phyloP scores from a whole-genome alignment of 2,888 invertebrate species.

The Aleiodes leptofemur region DNA sequence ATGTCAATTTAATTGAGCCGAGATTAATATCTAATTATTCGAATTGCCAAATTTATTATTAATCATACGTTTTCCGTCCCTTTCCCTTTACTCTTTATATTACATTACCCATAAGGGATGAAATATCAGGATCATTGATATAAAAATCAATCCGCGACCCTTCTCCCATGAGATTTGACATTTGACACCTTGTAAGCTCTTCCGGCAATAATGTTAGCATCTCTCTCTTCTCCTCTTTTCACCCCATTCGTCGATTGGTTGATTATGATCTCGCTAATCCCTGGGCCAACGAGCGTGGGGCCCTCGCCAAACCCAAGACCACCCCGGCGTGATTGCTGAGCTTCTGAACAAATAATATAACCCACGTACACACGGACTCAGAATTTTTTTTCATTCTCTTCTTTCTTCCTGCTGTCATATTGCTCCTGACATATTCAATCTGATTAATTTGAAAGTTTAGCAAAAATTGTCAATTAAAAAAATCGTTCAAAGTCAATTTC shows the following conservation, averaged over 20 bases:
- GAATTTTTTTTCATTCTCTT: background rate
- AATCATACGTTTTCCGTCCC: constrained; percentile 48
- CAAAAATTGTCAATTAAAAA: background rate
- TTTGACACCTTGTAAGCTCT: constrained; percentile 68
- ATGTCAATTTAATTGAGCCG: constrained; percentile 14
- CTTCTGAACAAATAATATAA: constrained; percentile 67
- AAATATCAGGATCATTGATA: constrained; percentile 47
- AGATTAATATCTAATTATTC: constrained; percentile 32
- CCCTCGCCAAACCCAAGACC: constrained; percentile 55
- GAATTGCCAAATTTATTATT: constrained; percentile 51
- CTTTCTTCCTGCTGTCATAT: background rate
- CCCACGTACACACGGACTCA: constrained; percentile 48
- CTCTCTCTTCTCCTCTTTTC: constrained; percentile 41
- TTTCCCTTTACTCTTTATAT: background rate
- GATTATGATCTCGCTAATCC: constrained; percentile 74
- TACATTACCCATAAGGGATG: background rate
- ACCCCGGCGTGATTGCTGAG: constrained; percentile 69
- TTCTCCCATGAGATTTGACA: constrained; percentile 65
- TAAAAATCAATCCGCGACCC: constrained; percentile 63
- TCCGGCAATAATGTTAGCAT: constrained; percentile 40
- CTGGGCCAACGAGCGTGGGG: constrained; percentile 32
- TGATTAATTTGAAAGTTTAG: constrained; percentile 6
- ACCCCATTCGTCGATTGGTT: constrained; percentile 67
- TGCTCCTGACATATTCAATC: constrained; percentile 8
- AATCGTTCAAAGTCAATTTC: background rate